Evolutionary conservation across 1,140 invertebrate species (phyloP).

Genomic region (Euura lappo): DNA sequence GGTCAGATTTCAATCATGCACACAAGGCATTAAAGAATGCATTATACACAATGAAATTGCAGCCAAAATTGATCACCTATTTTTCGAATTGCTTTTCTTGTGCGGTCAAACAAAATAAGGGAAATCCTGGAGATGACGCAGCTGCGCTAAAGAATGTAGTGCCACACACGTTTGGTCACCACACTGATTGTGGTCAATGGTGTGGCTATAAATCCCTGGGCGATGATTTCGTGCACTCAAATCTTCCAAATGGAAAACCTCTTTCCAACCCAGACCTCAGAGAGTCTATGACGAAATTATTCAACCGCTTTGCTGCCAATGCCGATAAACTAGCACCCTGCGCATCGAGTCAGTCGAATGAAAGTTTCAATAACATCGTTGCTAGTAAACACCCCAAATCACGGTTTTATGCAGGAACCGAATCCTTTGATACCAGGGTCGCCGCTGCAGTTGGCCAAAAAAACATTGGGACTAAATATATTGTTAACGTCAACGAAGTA

Average conservation of each 20-base stretch:
- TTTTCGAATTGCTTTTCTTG: conserved; percentile 20
- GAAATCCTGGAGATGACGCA: neutral
- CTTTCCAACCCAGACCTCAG: neutral
- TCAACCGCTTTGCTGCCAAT: conserved; percentile 17
- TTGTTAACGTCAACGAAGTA: conserved; percentile 18
- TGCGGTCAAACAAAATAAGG: conserved; percentile 21
- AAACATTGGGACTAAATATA: conserved; percentile 24
- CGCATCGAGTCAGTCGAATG: conserved; percentile 29
- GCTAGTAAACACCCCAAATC: conserved; percentile 27
- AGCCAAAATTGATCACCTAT: conserved; percentile 11
- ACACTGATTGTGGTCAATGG: conserved; percentile 19
- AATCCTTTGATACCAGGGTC: conserved; percentile 23
- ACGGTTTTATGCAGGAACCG: conserved; percentile 26
- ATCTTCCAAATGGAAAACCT: neutral
- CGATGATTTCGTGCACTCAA: neutral
- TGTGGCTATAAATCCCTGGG: neutral
- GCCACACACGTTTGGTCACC: conserved; percentile 18
- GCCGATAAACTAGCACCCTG: conserved; percentile 19
- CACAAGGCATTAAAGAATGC: neutral
- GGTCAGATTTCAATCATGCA: conserved; percentile 21
- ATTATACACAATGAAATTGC: conserved; percentile 16
- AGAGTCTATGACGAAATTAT: conserved; percentile 1
- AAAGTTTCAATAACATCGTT: conserved; percentile 29
- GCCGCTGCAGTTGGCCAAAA: conserved; percentile 24
- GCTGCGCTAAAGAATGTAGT: neutral